Base-by-base conservation (phyloP, 1,140 invertebrate genomes). In the Bombyx mandarina region DNA sequence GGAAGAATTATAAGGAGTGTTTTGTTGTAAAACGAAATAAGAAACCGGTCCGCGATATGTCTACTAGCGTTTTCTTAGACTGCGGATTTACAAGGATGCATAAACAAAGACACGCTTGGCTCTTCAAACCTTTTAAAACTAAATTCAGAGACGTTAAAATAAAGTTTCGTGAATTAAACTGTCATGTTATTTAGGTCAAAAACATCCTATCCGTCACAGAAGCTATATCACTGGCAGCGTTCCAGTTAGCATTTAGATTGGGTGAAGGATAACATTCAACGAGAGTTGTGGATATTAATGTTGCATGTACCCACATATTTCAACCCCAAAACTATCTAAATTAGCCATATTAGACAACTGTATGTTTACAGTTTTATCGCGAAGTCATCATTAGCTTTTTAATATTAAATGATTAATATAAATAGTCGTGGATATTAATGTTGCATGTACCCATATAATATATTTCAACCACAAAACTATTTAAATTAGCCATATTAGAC, bases 41-140 rank as follows among this genome's bases (percentile, higher is more conserved):
- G 65, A 42, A 61, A 61, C 50, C 57, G 64, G 57, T 57, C 48
- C 45, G 57, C 54, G 62, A 53, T 52, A 59, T 63, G 65, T 64
- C 62, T 67, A 35, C 50, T 57, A 53, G 51, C 56, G 59, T 67
- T 67, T 63, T 45, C 54, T 57, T 55, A 45, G 44, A 46, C 52
- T 43, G 35, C 48, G 60, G 60, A 53, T 54, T 60, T 66, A 63
- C 62, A 58, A 49, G 60, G 26, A 49, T 58, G 54, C 61, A 52
- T 53, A 58, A 56, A 48, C 50, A 56, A 57, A 61, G 57, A 56
- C 53, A 26, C 26, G 52, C 35, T 45, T 4, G 44, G 10, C 43
- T 56, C 53, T 54, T 46, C 51, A 54, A 59, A 62, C 52, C 60
- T 66, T 66, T 63, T 53, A 61, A 35, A 59, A 58, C 6, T 56